Evolutionary conservation across 2,797 vertebrate species (phyloP), one percentile per base, ranked within the genome.

Genomic region (Tympanoctomys barrerae): DNA sequence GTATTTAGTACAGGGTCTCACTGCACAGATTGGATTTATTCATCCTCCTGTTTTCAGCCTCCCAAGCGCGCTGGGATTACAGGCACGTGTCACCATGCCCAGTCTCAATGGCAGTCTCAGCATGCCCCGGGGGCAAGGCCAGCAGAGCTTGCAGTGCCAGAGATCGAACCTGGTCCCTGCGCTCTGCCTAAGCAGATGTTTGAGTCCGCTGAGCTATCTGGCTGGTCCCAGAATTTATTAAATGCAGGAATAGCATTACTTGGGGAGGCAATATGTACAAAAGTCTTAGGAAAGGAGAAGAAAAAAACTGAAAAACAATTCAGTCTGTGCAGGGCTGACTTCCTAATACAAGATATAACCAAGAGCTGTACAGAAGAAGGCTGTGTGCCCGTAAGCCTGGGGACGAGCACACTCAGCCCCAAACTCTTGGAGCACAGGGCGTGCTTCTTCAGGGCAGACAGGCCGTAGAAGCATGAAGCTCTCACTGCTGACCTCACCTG

Each of bases 211-310:
- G 59, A 61, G 21, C 59, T 61, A 61, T 57, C 54, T 57, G 54
- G 14, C 54, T 57, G 54, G 54, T 16, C 54, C n/a, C 85, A 95
- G 61, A 39, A 46, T 97, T 98, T 96, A 96, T 95, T 98, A 75
- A 92, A 95, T 97, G 87, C 57, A 59, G 71, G 28, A 84, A 85
- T 78, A 89, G 36, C 52, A 64, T 86, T 73, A 73, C 80, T 97
- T 36, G 84, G 79, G 66, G 83, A 94, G 61, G 95, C 54, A 36
- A 0, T 94, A 52, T 57, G 39, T 94, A 93, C 61, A 88, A 52
- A 96, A 97, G 75, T 75, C 82, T 93, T 61, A 78, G 46, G 73
- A 87, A 87, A 75, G 61, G 71, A 95, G n/a, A 33, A 61, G 83
- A 78, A 84, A 85, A 82, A 54, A 85, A 59, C 10, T 49, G 71